phyloP scores from a whole-genome alignment of 2,888 invertebrate species.

The Kryphioiulus occultus region DNA sequence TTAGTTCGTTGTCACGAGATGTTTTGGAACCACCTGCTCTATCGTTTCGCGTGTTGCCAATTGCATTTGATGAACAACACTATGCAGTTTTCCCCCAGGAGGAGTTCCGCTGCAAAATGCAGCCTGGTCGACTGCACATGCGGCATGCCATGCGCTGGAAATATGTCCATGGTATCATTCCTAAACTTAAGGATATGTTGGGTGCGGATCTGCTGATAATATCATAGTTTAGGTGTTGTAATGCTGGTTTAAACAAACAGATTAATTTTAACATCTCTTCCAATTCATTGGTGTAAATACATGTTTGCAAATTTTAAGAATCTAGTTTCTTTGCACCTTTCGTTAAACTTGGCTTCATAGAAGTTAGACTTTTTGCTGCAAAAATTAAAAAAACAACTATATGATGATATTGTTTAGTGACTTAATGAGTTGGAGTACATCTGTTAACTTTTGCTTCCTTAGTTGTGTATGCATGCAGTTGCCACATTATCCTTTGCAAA shows the following conservation, averaged over 20 bases:
- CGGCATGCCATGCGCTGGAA: constrained; percentile 47
- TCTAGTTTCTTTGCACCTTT: too few species aligned
- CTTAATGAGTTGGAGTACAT: too few species aligned
- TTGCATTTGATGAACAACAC: constrained; percentile 47
- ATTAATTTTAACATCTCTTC: neutral
- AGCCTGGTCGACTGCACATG: constrained; percentile 44
- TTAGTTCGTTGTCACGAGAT: constrained; percentile 47
- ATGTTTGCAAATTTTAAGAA: too few species aligned
- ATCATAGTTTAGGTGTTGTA: neutral
- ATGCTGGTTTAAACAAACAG: neutral
- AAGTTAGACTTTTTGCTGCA: too few species aligned
- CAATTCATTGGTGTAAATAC: too few species aligned
- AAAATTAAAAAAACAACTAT: too few species aligned
- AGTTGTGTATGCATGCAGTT: too few species aligned
- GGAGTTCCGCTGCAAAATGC: constrained; percentile 54
- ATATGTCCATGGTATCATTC: constrained; percentile 48
- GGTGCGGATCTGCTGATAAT: constrained; percentile 42
- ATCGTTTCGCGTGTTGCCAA: constrained; percentile 54
- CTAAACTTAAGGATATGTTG: constrained; percentile 50
- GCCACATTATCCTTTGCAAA: too few species aligned
- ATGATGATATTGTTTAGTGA: too few species aligned
- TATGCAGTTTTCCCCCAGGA: constrained; percentile 54
- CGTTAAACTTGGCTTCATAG: too few species aligned
- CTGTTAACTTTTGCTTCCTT: too few species aligned
- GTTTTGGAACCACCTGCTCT: constrained; percentile 56